Evolutionary conservation across 2,113 vertebrate genomes (phyloP).

Genomic region (Psettodes erumei): DNA sequence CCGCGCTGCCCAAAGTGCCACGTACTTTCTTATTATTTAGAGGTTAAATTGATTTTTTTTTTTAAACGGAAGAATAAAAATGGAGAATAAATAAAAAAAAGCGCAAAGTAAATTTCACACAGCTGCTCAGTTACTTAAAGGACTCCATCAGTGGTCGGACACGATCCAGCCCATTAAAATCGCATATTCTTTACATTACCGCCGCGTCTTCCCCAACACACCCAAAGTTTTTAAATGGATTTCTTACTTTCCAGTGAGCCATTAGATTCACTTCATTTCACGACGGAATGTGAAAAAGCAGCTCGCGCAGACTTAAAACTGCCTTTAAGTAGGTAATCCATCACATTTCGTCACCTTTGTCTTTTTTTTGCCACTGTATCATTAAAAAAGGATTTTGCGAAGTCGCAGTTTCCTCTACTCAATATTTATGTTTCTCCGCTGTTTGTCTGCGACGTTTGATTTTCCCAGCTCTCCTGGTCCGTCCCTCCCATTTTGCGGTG

Average conservation of each 20-base stretch:
- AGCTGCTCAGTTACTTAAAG: conserved; percentile 19
- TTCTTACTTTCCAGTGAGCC: conserved; percentile 25
- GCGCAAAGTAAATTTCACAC: background rate
- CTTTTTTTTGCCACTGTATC: background rate
- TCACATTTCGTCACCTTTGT: conserved; percentile 25
- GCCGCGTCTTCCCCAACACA: conserved; percentile 15
- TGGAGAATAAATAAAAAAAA: background rate
- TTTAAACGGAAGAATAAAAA: too few relatives aligned
- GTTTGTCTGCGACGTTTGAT: conserved; percentile 8
- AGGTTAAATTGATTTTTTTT: background rate
- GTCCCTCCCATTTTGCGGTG: background rate
- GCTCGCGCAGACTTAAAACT: conserved; percentile 21
- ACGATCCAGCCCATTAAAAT: conserved; percentile 47
- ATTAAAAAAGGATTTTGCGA: background rate
- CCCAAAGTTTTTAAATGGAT: conserved; percentile 45
- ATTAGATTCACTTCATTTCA: conserved; percentile 66
- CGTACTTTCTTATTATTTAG: conserved; percentile 10
- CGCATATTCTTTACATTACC: conserved; percentile 52
- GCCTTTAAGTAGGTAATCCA: conserved; percentile 14
- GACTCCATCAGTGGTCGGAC: background rate
- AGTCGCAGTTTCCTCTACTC: background rate
- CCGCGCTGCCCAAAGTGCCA: background rate
- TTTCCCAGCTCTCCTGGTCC: background rate
- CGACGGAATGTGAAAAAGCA: conserved; percentile 27
- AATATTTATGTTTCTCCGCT: background rate